A percentile compares a stretch with the other conserved stretches of the same genome.
Conservation (phyloP, 2,113 vertebrate species). For the Triplophysa siluroides region DNA sequence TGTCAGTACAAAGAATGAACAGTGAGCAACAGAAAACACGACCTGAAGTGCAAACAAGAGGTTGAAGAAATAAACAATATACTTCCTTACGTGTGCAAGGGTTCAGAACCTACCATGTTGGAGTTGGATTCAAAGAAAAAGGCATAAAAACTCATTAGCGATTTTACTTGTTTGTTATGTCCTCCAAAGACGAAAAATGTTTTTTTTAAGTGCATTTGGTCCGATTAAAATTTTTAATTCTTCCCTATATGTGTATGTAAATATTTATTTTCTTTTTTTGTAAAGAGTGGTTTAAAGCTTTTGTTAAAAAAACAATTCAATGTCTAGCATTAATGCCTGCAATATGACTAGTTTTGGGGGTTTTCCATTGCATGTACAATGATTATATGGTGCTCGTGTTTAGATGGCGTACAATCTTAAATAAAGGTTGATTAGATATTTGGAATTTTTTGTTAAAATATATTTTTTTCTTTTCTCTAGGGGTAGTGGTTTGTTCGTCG, state of each 20-base stretch:
- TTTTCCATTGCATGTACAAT: constrained; percentile 66
- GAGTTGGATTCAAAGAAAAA: constrained; percentile 25
- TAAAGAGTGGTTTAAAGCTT: constrained; percentile 10
- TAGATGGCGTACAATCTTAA: constrained; percentile 34
- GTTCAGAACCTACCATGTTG: neutral
- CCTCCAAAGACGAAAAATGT: neutral
- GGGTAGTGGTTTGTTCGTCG: neutral
- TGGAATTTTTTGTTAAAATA: constrained; percentile 38
- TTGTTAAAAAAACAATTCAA: constrained; percentile 11
- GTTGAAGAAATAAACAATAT: constrained; percentile 6
- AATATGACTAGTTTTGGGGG: constrained; percentile 37
- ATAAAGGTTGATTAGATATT: constrained; percentile 29
- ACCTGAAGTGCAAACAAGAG: constrained; percentile 14
- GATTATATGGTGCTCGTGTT: constrained; percentile 57
- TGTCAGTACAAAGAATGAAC: neutral
- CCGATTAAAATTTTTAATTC: neutral
- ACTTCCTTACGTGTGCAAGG: constrained; percentile 26
- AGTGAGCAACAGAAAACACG: constrained; percentile 20
- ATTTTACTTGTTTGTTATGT: neutral
- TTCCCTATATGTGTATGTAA: constrained; percentile 38
- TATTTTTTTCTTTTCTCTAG: neutral
- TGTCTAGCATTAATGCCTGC: neutral
- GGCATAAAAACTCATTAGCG: constrained; percentile 1
- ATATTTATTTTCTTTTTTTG: constrained; percentile 28
- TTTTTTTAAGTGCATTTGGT: constrained; percentile 24